Conservation (phyloP, 2,113 vertebrate genomes). For the Rhynchopsitta pachyrhyncha region DNA sequence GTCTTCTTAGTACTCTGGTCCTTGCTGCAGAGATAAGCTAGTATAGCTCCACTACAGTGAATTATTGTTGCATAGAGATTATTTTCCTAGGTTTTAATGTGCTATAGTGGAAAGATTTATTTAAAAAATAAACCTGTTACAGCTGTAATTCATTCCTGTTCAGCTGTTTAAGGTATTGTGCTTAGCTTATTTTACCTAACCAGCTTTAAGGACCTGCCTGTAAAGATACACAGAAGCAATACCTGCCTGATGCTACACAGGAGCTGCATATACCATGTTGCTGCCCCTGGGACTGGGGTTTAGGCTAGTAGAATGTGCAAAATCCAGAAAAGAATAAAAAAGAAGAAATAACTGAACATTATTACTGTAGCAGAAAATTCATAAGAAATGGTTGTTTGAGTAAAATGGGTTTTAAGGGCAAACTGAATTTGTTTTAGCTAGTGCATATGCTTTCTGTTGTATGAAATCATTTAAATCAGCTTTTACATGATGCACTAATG, state of each 20-base stretch:
- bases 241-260: background rate
- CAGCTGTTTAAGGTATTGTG: background rate
- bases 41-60: background rate
- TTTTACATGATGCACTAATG: constrained; percentile 40
- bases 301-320: background rate
- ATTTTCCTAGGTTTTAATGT: background rate
- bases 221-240: background rate
- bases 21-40: background rate
- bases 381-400: background rate
- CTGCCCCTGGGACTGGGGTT: background rate
- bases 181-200: background rate
- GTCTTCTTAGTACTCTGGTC: background rate
- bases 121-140: background rate
- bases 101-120: background rate
- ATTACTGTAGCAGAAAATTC: background rate
- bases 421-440: constrained; percentile 23
- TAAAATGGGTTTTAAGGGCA: constrained; percentile 5
- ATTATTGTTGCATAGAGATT: background rate
- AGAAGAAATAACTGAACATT: background rate
- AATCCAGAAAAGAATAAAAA: background rate
- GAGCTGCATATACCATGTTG: background rate
- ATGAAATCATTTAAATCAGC: constrained; percentile 54
- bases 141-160: background rate
- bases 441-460: constrained; percentile 39
- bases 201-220: background rate